Conservation (phyloP, 2,113 vertebrate genomes). For the Cephalopholis sonnerati region DNA sequence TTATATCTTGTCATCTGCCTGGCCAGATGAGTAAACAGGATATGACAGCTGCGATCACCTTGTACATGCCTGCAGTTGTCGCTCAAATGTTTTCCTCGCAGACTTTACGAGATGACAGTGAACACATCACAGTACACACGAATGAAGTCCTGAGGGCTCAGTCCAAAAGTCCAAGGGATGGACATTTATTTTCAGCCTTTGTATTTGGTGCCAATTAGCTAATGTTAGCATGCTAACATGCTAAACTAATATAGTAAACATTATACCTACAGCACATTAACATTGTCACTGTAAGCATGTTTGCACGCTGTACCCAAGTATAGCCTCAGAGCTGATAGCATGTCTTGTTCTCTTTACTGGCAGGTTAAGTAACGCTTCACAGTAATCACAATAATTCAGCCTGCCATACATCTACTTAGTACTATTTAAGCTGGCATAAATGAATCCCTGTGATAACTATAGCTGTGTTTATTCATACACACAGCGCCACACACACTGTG, state of each 20-base stretch:
- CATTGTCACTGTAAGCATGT: not conserved
- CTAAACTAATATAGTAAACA: not conserved
- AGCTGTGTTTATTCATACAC: not conserved
- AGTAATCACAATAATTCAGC: conserved; percentile 47
- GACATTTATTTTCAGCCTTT: not conserved
- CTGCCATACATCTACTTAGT: conserved; percentile 29
- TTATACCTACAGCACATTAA: conserved; percentile 5
- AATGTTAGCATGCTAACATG: not conserved
- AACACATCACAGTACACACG: no score
- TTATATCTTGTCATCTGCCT: no score
- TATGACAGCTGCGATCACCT: no score
- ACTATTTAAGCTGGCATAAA: conserved; percentile 29
- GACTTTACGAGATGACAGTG: no score
- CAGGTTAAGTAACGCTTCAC: conserved; percentile 40
- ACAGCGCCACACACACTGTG: not conserved
- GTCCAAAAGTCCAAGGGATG: no score
- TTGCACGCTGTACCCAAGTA: not conserved
- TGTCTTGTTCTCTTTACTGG: conserved; percentile 18
- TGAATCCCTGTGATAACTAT: conserved; percentile 10
- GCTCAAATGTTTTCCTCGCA: no score
- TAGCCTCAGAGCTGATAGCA: not conserved
- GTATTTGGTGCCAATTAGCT: not conserved
- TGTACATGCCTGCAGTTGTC: no score
- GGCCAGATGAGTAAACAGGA: no score
- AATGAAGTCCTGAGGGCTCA: no score